phyloP scores from a whole-genome alignment of 2,888 invertebrate species.

The Drosophila paramelanica region DNA sequence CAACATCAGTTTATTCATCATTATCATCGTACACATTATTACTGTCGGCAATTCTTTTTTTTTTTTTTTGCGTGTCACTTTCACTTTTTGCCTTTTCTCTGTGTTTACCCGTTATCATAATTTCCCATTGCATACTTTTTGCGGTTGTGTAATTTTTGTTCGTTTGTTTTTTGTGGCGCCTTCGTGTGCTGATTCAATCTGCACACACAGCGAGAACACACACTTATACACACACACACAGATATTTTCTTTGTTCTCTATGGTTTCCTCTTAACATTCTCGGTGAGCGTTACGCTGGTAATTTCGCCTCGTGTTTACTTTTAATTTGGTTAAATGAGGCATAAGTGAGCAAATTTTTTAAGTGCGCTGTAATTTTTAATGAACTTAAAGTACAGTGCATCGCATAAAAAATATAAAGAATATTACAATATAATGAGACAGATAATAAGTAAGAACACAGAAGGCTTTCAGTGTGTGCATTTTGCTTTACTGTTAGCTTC shows the following conservation, averaged over 20 bases:
- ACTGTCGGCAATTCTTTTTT: conserved; percentile 6
- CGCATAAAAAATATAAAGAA: conserved; percentile 1
- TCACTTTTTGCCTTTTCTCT: conserved; percentile 48
- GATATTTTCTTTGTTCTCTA: conserved; percentile 27
- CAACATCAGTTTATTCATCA: conserved; percentile 1
- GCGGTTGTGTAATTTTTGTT: conserved; percentile 51
- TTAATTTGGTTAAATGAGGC: conserved; percentile 81
- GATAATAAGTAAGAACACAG: conserved; percentile 24
- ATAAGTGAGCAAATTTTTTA: conserved; percentile 74
- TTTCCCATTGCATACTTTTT: conserved; percentile 72
- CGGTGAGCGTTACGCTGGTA: conserved; percentile 37
- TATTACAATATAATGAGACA: conserved; percentile 21
- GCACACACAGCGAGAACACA: conserved; percentile 17
- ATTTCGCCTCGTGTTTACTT: conserved; percentile 72
- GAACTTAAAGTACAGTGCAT: conserved; percentile 54
- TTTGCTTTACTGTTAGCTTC: conserved; percentile 10
- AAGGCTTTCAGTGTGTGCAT: conserved; percentile 3
- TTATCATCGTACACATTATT: conserved; percentile 1
- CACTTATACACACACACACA: neutral
- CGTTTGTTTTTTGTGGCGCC: conserved; percentile 10
- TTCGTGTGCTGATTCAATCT: conserved; percentile 64
- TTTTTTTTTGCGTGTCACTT: conserved; percentile 59
- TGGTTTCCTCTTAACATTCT: conserved; percentile 29
- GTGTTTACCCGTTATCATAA: conserved; percentile 49
- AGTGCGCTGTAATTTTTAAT: conserved; percentile 77